These are phyloP conservation scores for Drosophila sp. DNA, from an alignment of 1,140 invertebrate genomes.

Conservation along the genomic window DNA sequence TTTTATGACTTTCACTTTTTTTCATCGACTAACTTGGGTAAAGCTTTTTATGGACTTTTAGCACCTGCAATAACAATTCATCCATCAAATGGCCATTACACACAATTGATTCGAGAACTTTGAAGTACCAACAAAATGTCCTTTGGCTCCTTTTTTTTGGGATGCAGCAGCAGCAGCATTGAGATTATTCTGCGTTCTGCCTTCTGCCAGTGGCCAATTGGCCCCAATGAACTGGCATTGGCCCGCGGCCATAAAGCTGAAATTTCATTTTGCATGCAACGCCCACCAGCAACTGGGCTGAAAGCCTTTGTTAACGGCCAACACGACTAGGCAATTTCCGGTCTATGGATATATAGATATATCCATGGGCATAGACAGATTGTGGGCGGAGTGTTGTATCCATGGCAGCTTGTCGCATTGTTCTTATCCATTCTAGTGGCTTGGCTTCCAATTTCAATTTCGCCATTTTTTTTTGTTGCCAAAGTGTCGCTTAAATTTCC, in stretches of 20 bases:
- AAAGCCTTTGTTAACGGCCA: constrained; percentile 18
- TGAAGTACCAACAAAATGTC: not conserved
- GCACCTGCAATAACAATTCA: constrained; percentile 26
- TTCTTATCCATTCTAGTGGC: not conserved
- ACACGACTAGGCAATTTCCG: constrained; percentile 35
- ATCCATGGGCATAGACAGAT: not conserved
- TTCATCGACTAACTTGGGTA: not conserved
- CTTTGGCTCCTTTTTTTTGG: not conserved
- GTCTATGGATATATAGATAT: constrained; percentile 11
- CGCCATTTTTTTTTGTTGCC: not conserved
- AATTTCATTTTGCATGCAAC: constrained; percentile 38
- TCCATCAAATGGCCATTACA: constrained; percentile 27
- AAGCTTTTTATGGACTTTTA: constrained; percentile 3
- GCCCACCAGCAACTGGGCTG: not conserved
- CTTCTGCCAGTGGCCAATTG: constrained; percentile 3
- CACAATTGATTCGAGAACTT: constrained; percentile 27
- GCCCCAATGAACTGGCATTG: not conserved
- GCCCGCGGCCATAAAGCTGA: constrained; percentile 24
- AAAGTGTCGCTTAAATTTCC: constrained; percentile 8
- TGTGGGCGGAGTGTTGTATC: constrained; percentile 1
- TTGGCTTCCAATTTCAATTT: constrained; percentile 15
- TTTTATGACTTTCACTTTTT: constrained; percentile 1
- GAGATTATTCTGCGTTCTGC: not conserved
- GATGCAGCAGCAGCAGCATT: not conserved
- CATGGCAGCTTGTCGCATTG: constrained; percentile 4